Base-by-base conservation (phyloP, 2,113 vertebrate species). In the Actinemys pallida region DNA sequence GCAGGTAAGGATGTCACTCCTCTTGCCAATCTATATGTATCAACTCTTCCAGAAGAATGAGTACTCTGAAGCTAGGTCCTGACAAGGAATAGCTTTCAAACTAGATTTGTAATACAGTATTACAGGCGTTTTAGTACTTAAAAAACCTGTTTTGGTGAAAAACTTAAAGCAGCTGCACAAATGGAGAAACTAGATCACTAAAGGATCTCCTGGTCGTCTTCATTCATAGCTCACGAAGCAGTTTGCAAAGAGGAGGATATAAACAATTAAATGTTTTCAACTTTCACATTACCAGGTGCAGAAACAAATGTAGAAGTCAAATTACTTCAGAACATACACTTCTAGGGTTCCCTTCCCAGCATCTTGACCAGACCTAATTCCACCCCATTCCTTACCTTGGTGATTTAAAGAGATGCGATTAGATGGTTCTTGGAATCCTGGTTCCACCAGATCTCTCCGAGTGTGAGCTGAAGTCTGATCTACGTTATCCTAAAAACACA, bases 401-500 rank as follows among this genome's bases (percentile, higher is more conserved):
- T 99, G 99, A 90, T 56, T 98, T 56, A 99, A 98, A 42, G 98
- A 98, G 90, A 98, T 98, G 93, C 93, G 98, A 94, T 97, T 98
- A 89, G 98, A 93, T 19, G 98, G 97, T 62, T 98, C 98, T 93
- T 98, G 98, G 97, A 99, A 99, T 96, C 97, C 97, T 0, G 98
- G 97, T 96, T 98, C 98, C 92, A 99, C 98, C 87, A 98, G 97
- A 91, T 99, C 98, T 56, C 98, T 96, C 0, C 98, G 98, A 95
- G 98, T 97, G 93, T 98, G 99, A 95, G 97, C 97, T 8, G 99
- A 95, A 56, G 98, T 97, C 94, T 99, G 99, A 96, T 99, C 99
- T 96, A 98, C 99, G 94, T 99, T 99, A 96, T 99, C 99, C 99
- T 99, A 98, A 97, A 97, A 96, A 90, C 25, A 79, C 47, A 83